Evolutionary conservation across 2,797 vertebrate species (phyloP).

Genomic region (Todus mexicanus): DNA sequence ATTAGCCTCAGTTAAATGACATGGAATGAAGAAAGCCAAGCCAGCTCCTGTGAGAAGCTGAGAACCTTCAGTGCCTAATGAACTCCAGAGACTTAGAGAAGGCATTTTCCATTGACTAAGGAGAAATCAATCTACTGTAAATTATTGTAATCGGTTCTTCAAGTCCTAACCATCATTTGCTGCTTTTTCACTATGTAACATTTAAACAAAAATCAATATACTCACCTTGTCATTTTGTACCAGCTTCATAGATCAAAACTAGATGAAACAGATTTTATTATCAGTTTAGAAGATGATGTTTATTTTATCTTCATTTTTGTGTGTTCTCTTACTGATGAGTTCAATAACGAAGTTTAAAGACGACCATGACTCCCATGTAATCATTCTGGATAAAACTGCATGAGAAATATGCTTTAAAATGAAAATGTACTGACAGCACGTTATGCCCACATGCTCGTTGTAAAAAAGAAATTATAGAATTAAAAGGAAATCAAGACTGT

Average conservation of each 20-base stretch:
- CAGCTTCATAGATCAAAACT: neutral
- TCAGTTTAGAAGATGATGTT: neutral
- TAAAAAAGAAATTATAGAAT: neutral
- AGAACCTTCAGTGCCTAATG: neutral
- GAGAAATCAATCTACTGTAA: neutral
- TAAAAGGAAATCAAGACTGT: slow-evolving; percentile 24
- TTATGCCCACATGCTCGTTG: neutral
- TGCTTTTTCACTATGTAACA: neutral
- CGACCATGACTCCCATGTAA: neutral
- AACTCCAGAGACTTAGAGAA: neutral
- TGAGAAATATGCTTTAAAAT: neutral
- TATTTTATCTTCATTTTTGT: neutral
- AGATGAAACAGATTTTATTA: neutral
- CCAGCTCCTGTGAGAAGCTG: neutral
- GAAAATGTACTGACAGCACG: neutral
- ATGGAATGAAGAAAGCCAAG: neutral
- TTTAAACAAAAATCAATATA: neutral
- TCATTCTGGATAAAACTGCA: neutral
- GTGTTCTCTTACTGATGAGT: neutral
- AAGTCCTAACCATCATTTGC: neutral
- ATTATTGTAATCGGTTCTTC: neutral
- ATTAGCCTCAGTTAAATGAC: neutral
- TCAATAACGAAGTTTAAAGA: neutral
- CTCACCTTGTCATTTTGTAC: neutral
- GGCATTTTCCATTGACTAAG: neutral